These are phyloP conservation scores for Schlechtendalia chinensis DNA, from an alignment of 1,140 invertebrate genomes.

Conservation along the genomic window DNA sequence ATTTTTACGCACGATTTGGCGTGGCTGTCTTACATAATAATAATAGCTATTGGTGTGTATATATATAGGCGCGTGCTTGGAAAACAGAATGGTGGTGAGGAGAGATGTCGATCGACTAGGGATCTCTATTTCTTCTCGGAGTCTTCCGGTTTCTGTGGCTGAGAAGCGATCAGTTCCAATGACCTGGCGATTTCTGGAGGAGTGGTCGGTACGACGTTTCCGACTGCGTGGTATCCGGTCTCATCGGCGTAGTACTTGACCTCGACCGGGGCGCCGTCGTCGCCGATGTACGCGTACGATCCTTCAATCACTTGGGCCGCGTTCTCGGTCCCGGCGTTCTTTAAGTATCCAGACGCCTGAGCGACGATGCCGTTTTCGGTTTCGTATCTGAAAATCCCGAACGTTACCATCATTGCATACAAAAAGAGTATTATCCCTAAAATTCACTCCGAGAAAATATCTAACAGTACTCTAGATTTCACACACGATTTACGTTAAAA, in stretches of 20 bases:
- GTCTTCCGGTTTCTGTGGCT: constrained; percentile 23
- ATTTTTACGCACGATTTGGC: background rate
- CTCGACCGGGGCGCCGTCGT: constrained; percentile 65
- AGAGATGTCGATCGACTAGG: no score
- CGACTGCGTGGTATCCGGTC: constrained; percentile 65
- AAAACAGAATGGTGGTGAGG: no score
- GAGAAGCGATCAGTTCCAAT: constrained; percentile 1
- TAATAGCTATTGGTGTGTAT: no score
- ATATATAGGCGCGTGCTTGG: no score
- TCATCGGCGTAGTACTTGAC: constrained; percentile 71
- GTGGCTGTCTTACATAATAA: background rate
- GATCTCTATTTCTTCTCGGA: constrained; percentile 24
- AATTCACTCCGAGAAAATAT: no score
- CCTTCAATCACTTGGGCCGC: constrained; percentile 61
- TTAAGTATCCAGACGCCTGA: constrained; percentile 63
- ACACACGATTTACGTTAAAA: no score
- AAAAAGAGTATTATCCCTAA: no score
- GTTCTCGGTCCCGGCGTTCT: constrained; percentile 58
- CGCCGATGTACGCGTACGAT: constrained; percentile 64
- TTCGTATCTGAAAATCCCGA: constrained; percentile 63
- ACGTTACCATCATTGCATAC: no score
- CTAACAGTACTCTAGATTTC: no score
- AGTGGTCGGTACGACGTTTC: constrained; percentile 46
- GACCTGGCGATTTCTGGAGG: constrained; percentile 31
- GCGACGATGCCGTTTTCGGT: constrained; percentile 72